A percentile compares a stretch with the other conserved stretches of the same genome.
Conservation (phyloP, 2,888 invertebrate genomes). For the Serrognathus titanus region DNA sequence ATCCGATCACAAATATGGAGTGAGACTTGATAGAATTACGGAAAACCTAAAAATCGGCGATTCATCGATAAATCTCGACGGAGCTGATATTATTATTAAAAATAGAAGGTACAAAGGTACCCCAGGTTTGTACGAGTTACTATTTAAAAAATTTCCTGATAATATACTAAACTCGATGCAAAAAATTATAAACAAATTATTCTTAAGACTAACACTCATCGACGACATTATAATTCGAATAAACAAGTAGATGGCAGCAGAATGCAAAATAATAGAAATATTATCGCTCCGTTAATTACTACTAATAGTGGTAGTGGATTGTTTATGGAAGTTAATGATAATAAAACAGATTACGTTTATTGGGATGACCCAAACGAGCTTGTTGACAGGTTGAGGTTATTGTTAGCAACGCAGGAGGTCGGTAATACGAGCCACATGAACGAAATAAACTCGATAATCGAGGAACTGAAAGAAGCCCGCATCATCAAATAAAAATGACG, state of each 20-base stretch:
- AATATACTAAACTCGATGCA: too few relatives aligned
- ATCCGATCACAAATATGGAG: too few relatives aligned
- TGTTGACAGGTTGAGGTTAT: constrained; percentile 2
- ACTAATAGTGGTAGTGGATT: not conserved
- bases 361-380: constrained; percentile 24
- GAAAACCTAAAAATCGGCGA: not conserved
- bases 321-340: constrained; percentile 8
- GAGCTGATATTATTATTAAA: not conserved
- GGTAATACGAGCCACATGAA: constrained; percentile 2
- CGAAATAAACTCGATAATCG: constrained; percentile 5
- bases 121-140: constrained; percentile 20
- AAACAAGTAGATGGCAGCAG: constrained; percentile 13
- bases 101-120: constrained; percentile 7
- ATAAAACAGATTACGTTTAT: constrained; percentile 18
- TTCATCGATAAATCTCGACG: too few relatives aligned
- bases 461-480: constrained; percentile 1
- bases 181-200: constrained; percentile 7
- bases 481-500: not conserved
- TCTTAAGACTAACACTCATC: constrained; percentile 14
- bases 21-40: too few relatives aligned
- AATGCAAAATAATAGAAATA: constrained; percentile 14
- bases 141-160: constrained; percentile 17
- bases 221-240: constrained; percentile 11
- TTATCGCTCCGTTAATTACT: constrained; percentile 10
- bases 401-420: not conserved